Conservation (phyloP, 2,888 invertebrate species). For the Philhelius pedissequus region DNA sequence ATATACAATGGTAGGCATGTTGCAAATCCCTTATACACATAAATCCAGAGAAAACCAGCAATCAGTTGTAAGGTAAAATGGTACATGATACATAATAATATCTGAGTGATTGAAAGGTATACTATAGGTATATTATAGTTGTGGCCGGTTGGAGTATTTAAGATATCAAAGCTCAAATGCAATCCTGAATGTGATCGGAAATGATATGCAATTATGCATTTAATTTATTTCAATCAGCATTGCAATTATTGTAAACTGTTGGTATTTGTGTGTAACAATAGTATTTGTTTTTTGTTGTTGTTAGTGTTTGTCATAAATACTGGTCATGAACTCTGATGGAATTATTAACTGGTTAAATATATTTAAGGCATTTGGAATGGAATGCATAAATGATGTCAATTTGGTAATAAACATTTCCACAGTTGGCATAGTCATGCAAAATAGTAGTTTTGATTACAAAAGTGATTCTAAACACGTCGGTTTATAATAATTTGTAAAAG, state of each 20-base stretch:
- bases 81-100: not conserved
- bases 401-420: too few species aligned
- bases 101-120: not conserved
- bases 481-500: too few species aligned
- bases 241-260: constrained; percentile 3
- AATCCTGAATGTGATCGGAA: constrained; percentile 27
- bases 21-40: not conserved
- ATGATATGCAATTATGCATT: constrained; percentile 17
- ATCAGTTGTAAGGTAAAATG: not conserved
- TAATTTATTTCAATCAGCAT: constrained; percentile 40
- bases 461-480: too few species aligned
- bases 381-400: too few species aligned
- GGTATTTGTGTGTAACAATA: not conserved
- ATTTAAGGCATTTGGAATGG: too few species aligned
- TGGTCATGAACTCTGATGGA: too few species aligned
- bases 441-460: too few species aligned
- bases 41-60: not conserved
- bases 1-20: not conserved
- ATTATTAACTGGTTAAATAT: too few species aligned
- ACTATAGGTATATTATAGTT: not conserved
- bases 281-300: not conserved
- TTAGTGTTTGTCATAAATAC: too few species aligned
- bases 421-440: too few species aligned
- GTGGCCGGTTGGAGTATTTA: not conserved
- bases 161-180: constrained; percentile 40